phyloP scores from a whole-genome alignment of 2,797 vertebrate species.

The Cercopithecus mitis region DNA sequence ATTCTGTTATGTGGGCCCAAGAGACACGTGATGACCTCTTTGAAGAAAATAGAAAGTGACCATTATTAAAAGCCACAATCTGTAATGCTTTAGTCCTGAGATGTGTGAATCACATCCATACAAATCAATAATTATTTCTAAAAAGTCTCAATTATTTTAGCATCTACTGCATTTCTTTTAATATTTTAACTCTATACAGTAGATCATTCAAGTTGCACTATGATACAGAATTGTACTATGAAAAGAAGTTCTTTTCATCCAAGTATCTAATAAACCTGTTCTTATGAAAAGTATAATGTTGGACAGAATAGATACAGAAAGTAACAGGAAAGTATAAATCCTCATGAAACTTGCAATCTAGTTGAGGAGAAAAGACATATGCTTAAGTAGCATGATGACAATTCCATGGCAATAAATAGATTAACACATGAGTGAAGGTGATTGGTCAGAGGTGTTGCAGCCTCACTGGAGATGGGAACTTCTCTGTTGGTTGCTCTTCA shows the following conservation, averaged over 20 bases:
- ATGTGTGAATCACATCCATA: background rate
- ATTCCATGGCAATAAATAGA: background rate
- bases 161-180: background rate
- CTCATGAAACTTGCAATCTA: background rate
- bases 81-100: background rate
- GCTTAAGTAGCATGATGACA: background rate
- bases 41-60: constrained; percentile 12
- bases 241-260: background rate
- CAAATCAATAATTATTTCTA: constrained; percentile 38
- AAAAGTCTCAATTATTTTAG: background rate
- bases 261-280: background rate
- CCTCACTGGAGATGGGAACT: background rate
- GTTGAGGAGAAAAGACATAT: background rate
- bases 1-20: background rate
- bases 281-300: background rate
- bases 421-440: background rate
- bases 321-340: background rate
- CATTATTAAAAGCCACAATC: constrained; percentile 6
- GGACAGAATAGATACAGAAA: background rate
- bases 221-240: background rate
- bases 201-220: background rate
- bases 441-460: background rate
- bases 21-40: background rate
- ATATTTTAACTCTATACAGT: background rate
- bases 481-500: background rate